Conservation (phyloP, 2,888 invertebrate species). For the Agrotis ipsilon region DNA sequence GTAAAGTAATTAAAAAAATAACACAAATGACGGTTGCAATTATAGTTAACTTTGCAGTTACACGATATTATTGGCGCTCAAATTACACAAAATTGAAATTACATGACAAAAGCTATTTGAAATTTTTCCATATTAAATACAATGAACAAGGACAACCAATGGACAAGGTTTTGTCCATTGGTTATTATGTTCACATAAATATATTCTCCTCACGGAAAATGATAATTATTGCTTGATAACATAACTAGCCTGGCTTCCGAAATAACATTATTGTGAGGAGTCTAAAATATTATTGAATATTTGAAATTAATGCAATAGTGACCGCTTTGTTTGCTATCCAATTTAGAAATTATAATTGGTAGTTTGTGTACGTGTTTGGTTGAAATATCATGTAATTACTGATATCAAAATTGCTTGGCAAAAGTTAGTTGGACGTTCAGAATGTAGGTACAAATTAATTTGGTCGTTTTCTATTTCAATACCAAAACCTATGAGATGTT, state of each 20-base stretch:
- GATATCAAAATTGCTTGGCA: background rate
- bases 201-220: background rate
- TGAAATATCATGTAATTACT: constrained; percentile 31
- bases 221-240: background rate
- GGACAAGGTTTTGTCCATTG: background rate
- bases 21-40: background rate
- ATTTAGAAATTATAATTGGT: constrained; percentile 31
- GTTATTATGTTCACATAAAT: background rate
- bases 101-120: background rate
- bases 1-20: too few species aligned
- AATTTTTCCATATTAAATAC: background rate
- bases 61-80: background rate
- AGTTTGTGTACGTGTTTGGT: constrained; percentile 27
- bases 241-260: background rate
- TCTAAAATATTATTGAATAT: constrained; percentile 9
- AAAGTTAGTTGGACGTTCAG: background rate
- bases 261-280: background rate
- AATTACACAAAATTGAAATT: background rate
- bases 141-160: too few species aligned
- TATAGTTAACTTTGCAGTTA: background rate
- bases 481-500: constrained; percentile 3
- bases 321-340: constrained; percentile 27
- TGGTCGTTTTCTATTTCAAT: background rate
- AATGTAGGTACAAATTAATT: constrained; percentile 9
- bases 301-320: constrained; percentile 24